Evolutionary conservation across 2,888 invertebrate genomes (phyloP), one percentile per base, ranked within the genome.

Genomic region (Pristionchus fissidentatus): DNA sequence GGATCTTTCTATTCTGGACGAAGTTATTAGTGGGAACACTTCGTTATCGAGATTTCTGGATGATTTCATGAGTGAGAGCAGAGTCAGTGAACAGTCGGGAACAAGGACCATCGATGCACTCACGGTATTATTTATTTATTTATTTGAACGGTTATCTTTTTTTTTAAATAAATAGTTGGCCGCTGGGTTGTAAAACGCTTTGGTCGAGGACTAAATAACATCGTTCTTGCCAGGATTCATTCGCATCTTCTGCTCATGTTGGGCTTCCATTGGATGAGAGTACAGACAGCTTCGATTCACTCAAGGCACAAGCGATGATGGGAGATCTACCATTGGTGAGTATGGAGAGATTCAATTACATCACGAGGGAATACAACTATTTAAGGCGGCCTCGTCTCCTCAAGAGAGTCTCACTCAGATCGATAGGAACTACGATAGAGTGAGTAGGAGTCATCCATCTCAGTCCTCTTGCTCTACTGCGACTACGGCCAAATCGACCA

Each of bases 21-120:
- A 80, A 38, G 43, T 4, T 19, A 80, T 43, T 1, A 32, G 41
- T 13, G 35, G 38, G 35, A 29, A 57, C 10, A n/a, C 32, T 29
- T 60, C 80, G 2, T 38, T 82, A n/a, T 82, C 82, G 10, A 62
- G 70, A n/a, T 88, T 86, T 84, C 55, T 88, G 60, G 88, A 87
- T 62, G 89, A 89, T 57, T 89, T 86, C 83, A 89, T 89, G 89
- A 85, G 85, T 46, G 89, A 88, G 49, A 88, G 87, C 73, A 49
- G 84, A 41, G 85, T 73, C 29, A 83, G 83, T 29, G 55, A 83
- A 35, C 77, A 66, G n/a, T 75, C 77, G 8, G 35, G 85, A 22
- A 84, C 87, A 32, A 85, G 86, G 62, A 80, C 80, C 43, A 80
- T 80, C 13, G 80, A 60, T 80, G 60, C 60, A 32, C 80, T 80